Conservation (phyloP, 37 sponge, comb jelly and placozoan genomes). For the Hormiphora californensis region DNA sequence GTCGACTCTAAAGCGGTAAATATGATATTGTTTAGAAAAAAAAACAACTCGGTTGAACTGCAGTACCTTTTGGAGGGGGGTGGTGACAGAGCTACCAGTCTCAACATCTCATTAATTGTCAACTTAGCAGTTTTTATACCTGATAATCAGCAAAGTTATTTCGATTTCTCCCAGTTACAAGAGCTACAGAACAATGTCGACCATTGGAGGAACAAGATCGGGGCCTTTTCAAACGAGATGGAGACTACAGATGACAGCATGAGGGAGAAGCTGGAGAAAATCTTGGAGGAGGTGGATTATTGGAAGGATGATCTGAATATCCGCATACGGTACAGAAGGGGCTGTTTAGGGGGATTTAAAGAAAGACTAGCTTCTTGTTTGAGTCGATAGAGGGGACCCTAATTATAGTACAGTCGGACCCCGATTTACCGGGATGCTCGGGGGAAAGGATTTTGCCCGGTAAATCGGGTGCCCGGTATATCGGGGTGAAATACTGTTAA, state of each 20-base stretch:
- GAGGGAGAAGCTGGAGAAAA: conserved; percentile 57
- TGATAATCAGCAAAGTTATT: no score
- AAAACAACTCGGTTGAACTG: background rate
- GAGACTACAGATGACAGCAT: conserved; percentile 58
- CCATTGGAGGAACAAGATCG: conserved; percentile 59
- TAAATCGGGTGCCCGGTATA: no score
- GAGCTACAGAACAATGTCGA: conserved; percentile 61
- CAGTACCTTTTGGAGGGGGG: background rate
- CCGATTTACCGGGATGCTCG: no score
- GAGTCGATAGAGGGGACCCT: no score
- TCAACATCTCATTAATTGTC: background rate
- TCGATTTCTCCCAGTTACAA: conserved; percentile 57
- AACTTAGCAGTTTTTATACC: no score
- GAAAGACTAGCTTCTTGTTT: no score
- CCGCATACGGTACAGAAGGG: conserved; percentile 3
- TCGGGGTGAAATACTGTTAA: no score
- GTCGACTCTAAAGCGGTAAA: conserved; percentile 75
- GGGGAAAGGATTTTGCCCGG: no score
- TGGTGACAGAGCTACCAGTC: background rate
- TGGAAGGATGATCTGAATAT: conserved; percentile 60
- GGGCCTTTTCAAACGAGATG: conserved; percentile 26
- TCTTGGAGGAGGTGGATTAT: conserved; percentile 54
- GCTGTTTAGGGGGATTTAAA: no score
- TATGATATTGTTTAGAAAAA: background rate
- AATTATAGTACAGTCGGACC: no score